Conservation (phyloP, 2,113 vertebrate species). For the Seriola dumerili region DNA sequence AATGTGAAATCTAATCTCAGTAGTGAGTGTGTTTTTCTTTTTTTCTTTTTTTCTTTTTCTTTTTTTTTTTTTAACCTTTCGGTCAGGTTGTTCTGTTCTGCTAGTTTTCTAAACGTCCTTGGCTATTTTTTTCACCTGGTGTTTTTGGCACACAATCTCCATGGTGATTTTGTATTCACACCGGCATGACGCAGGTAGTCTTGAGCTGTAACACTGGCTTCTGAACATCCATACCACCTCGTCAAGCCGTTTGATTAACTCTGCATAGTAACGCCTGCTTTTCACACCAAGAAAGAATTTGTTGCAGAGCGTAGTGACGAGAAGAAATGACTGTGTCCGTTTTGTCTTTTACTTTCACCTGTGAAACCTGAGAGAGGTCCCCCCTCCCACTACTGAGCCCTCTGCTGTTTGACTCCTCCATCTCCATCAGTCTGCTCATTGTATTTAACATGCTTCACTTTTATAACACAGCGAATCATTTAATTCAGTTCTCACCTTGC, state of each 20-base stretch:
- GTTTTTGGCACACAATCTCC: constrained; percentile 3
- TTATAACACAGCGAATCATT: constrained; percentile 42
- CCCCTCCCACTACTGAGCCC: not conserved
- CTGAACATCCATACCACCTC: not conserved
- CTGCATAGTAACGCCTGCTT: not conserved
- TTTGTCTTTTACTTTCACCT: not conserved
- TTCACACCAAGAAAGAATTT: not conserved
- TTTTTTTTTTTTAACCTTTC: not conserved
- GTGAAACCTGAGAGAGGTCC: not conserved
- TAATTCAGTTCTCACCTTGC: constrained; percentile 34
- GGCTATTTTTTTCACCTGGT: not conserved
- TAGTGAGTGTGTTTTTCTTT: not conserved
- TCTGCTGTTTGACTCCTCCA: not conserved
- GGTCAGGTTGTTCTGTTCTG: not conserved
- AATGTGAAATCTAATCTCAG: not conserved
- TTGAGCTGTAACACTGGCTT: not conserved
- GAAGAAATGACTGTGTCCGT: not conserved
- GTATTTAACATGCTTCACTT: constrained; percentile 19
- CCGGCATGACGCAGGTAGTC: not conserved
- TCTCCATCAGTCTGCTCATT: not conserved
- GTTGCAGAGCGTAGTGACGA: not conserved
- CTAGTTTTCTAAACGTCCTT: not conserved
- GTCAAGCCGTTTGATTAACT: not conserved
- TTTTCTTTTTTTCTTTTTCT: too few relatives aligned
- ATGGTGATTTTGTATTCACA: constrained; percentile 5